Conservation (phyloP, 2,113 vertebrate genomes). For the Phylloscopus whistleri region DNA sequence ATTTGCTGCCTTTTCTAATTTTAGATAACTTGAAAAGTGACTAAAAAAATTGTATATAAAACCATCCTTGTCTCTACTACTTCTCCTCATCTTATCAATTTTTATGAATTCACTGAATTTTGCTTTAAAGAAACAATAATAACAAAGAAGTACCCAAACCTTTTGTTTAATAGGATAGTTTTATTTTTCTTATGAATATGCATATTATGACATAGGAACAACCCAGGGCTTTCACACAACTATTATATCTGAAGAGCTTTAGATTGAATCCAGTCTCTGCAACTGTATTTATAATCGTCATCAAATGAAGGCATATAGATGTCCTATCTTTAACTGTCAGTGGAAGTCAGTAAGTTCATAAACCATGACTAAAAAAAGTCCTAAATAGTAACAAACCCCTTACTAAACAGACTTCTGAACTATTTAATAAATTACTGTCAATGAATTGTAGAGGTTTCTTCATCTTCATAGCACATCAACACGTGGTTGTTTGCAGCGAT, state of each 20-base stretch:
- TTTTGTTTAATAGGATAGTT: neutral
- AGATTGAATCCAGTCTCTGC: neutral
- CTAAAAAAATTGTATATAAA: neutral
- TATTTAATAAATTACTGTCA: neutral
- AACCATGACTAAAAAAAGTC: neutral
- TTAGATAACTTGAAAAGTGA: neutral
- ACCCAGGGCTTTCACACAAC: neutral
- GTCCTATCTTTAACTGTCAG: neutral
- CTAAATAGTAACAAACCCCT: neutral
- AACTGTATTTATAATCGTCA: neutral
- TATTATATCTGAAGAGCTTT: neutral
- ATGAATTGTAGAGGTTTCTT: neutral
- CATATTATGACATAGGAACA: neutral
- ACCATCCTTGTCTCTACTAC: neutral
- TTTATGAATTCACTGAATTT: neutral
- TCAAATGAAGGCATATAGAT: neutral
- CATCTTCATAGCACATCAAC: neutral
- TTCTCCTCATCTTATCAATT: neutral
- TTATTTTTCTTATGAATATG: neutral
- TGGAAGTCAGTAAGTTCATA: neutral
- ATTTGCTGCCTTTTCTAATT: neutral
- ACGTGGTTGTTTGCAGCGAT: neutral
- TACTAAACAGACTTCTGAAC: neutral
- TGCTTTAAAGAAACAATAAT: neutral
- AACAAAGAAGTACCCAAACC: neutral